Evolutionary conservation across 2,113 vertebrate species (phyloP), one percentile per base, ranked within the genome.

Genomic region (Colistium nudipinnis): DNA sequence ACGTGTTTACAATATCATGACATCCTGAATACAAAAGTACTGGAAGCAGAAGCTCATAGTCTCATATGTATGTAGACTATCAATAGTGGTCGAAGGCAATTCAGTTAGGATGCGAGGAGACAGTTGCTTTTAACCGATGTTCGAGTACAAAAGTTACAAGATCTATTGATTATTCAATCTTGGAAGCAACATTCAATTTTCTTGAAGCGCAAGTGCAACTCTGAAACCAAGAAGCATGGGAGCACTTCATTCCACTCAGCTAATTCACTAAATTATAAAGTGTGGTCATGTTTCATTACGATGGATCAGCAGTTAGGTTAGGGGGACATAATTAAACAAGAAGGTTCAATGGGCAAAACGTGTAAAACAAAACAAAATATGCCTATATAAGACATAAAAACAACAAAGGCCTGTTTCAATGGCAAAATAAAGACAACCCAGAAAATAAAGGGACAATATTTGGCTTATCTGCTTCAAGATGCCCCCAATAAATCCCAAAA

Each of bases 201-300:
- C 88, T 77, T 44, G 91, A 94, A 93, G 61, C 91, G 67, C 28
- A 71, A 93, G 93, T 93, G 92, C 94, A 94, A 94, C 92, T 83
- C 88, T 87, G 88, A 93, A 91, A 89, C 86, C 87, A 91, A 94
- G 93, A 94, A 94, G 94, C 93, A 93, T 91, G 92, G 89, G 87
- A 91, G 82, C 82, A 70, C 70, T 65, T 76, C 64, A 74, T 77
- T 84, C 69, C 64, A 76, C 75, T 72, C 73, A 64, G 70, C 48
- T 64, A 75, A 65, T 74, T 25, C 30, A 52, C 47, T 59, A 83
- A 79, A 80, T 62, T n/a, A 64, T 66, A 13, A 64, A 63, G 36
- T 56, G 51, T 62, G 72, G 65, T 39, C 39, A 30, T 11, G 52
- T 54, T 60, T 52, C 3, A 16, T 38, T 8, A 64, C 52, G 53